Percentiles rank a stretch among this genome's conserved stretches.
phyloP scores from a whole-genome alignment of 2,888 invertebrate species.

The Idaea straminata region DNA sequence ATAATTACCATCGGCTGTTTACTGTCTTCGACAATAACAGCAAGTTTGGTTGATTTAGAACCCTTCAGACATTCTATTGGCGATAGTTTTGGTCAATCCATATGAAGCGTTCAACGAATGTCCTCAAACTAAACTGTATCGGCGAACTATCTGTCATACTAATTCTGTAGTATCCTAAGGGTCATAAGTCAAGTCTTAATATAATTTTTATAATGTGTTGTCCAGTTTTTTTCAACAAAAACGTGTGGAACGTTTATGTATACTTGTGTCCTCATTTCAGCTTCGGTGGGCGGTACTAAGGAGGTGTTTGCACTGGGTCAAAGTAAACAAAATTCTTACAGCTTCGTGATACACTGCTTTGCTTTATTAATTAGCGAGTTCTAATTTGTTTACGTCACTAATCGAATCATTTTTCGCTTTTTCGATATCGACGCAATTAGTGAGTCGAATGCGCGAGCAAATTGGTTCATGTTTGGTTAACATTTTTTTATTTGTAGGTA shows the following conservation, averaged over 20 bases:
- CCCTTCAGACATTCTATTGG: no score
- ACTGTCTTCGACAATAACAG: no score
- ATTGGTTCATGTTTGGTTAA: background rate
- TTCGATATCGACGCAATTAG: slow-evolving; percentile 32
- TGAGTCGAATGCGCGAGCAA: slow-evolving; percentile 13
- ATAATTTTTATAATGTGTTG: slow-evolving; percentile 7
- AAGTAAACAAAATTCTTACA: slow-evolving; percentile 71
- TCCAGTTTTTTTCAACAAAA: slow-evolving; percentile 23
- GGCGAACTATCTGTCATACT: no score
- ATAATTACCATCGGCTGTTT: no score
- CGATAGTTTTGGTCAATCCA: no score
- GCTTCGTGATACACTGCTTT: slow-evolving; percentile 67
- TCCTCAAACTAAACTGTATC: no score
- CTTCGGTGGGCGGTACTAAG: slow-evolving; percentile 77
- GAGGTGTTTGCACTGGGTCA: slow-evolving; percentile 62
- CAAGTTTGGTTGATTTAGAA: no score
- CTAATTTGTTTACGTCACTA: slow-evolving; percentile 64
- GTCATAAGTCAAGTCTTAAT: background rate
- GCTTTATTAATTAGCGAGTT: slow-evolving; percentile 66
- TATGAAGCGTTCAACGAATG: no score
- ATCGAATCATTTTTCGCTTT: slow-evolving; percentile 54
- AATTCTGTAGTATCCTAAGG: no score
- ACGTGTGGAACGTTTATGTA: slow-evolving; percentile 22
- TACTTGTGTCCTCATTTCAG: slow-evolving; percentile 61
- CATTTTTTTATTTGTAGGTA: background rate